A percentile compares a stretch with the other conserved stretches of the same genome.
phyloP scores from a whole-genome alignment of 2,888 invertebrate species.

The Fissipunctia ypsillon region DNA sequence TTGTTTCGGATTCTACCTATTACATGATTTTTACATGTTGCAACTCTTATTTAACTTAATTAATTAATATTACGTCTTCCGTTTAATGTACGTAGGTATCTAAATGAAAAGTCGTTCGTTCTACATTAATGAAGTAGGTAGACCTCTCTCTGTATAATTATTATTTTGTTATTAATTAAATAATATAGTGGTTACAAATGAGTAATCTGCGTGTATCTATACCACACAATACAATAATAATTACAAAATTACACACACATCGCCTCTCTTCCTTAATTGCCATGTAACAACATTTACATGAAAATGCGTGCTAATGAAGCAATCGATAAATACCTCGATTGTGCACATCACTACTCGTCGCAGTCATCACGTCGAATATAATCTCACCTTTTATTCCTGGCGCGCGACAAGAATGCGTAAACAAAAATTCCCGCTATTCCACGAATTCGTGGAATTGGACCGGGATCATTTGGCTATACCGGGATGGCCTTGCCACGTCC shows the following conservation, averaged over 20 bases:
- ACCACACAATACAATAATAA: conserved; percentile 29
- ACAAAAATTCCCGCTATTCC: conserved; percentile 77
- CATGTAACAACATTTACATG: conserved; percentile 30
- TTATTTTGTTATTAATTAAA: not conserved
- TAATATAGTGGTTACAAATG: not conserved
- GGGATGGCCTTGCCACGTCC: conserved; percentile 69
- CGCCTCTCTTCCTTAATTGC: conserved; percentile 19
- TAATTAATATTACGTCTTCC: not conserved
- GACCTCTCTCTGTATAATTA: not conserved
- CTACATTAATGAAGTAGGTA: no score
- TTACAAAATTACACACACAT: conserved; percentile 7
- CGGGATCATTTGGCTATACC: conserved; percentile 60
- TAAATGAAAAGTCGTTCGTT: no score
- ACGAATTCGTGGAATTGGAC: conserved; percentile 65
- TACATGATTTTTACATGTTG: no score
- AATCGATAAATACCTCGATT: conserved; percentile 53
- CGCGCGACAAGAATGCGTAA: conserved; percentile 76
- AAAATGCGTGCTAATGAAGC: conserved; percentile 38
- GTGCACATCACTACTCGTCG: conserved; percentile 57
- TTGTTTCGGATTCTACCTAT: no score
- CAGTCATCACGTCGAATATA: conserved; percentile 68
- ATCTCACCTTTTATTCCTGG: conserved; percentile 76
- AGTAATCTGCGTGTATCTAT: conserved; percentile 9
- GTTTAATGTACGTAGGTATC: not conserved
- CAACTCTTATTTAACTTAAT: no score